Conservation (phyloP, 1,140 invertebrate genomes). For the Atta colombica region DNA sequence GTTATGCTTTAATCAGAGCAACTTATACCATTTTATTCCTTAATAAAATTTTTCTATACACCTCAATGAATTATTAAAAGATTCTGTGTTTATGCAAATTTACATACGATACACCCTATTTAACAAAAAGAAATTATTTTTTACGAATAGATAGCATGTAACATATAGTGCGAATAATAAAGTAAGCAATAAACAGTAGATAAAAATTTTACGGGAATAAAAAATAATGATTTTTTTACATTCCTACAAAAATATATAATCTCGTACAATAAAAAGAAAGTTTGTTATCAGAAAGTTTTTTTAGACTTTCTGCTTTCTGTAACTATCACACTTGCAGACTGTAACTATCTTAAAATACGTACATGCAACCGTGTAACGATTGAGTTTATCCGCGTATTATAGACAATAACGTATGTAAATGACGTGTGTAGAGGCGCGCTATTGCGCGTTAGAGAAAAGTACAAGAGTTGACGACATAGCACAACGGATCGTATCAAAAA, state of each 20-base stretch:
- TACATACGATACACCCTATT: not conserved
- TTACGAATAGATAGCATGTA: not conserved
- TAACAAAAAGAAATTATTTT: not conserved
- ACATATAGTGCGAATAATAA: not conserved
- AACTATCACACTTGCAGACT: not conserved
- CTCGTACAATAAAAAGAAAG: slow-evolving; percentile 9
- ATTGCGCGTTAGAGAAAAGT: not conserved
- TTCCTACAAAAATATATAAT: slow-evolving; percentile 14
- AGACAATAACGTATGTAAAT: not conserved
- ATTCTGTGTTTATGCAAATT: slow-evolving; percentile 15
- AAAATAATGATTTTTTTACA: slow-evolving; percentile 27
- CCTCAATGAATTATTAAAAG: not conserved
- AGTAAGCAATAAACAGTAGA: slow-evolving; percentile 10
- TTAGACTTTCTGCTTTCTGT: not conserved
- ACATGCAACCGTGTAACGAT: not conserved
- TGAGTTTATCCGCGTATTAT: not conserved
- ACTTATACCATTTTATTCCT: not conserved
- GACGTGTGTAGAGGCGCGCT: not conserved
- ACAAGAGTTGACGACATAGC: slow-evolving; percentile 4
- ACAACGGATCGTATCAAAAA: slow-evolving; percentile 36
- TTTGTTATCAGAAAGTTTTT: slow-evolving; percentile 30
- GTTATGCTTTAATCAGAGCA: not conserved
- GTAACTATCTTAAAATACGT: not conserved
- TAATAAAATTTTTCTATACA: slow-evolving; percentile 5
- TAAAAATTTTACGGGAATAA: slow-evolving; percentile 9